Percentiles rank a stretch among this genome's conserved stretches.
Evolutionary conservation across 2,888 invertebrate species (phyloP).

Genomic region (Rhaphigaster nebulosa): DNA sequence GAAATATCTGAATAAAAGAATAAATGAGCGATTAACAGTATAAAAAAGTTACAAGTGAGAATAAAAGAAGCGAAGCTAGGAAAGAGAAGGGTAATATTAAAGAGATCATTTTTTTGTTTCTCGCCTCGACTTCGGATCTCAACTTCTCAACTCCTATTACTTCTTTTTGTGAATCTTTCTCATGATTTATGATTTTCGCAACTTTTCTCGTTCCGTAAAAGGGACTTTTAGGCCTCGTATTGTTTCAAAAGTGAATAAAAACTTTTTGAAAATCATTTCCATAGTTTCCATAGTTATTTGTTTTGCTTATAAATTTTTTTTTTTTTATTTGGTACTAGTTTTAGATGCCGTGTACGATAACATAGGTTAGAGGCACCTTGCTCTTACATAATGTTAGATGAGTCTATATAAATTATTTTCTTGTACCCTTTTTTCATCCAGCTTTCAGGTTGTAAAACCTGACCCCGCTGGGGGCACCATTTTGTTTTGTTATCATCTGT

Average conservation of each 20-base stretch:
- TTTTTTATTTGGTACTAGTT: too few species aligned
- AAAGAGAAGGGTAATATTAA: not conserved
- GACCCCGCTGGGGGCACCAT: too few species aligned
- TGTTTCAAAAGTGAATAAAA: conserved; percentile 10
- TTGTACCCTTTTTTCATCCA: too few species aligned
- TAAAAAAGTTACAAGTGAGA: not conserved
- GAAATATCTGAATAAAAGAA: not conserved
- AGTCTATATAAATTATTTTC: too few species aligned
- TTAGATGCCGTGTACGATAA: too few species aligned
- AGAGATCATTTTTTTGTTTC: not conserved
- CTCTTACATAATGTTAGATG: too few species aligned
- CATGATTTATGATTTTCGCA: not conserved
- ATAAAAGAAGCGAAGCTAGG: not conserved
- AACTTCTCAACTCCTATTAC: not conserved
- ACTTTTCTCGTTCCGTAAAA: not conserved
- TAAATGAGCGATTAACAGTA: not conserved
- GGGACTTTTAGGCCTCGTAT: not conserved
- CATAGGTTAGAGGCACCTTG: too few species aligned
- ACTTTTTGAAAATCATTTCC: not conserved
- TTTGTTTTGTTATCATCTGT: too few species aligned
- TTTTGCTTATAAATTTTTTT: too few species aligned
- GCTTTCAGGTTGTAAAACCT: too few species aligned
- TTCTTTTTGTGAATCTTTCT: not conserved
- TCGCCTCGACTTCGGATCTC: not conserved
- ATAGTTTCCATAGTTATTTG: not conserved